phyloP scores from a whole-genome alignment of 2,113 vertebrate species.

The Girardinichthys multiradiatus region DNA sequence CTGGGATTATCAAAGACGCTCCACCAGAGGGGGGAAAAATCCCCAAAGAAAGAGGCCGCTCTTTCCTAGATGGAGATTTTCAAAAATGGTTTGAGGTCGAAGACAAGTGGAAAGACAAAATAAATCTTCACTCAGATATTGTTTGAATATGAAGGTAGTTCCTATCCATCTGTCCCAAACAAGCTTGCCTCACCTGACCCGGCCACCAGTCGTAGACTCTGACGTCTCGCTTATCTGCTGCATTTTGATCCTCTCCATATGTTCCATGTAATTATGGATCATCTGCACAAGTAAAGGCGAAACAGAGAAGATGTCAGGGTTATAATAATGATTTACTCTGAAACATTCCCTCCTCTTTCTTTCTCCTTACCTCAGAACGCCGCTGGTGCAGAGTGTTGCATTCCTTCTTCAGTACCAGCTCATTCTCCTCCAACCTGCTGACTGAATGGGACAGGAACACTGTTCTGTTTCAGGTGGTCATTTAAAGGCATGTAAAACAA shows the following conservation, averaged over 20 bases:
- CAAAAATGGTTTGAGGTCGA: background rate
- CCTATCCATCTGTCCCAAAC: background rate
- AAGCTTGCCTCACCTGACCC: conserved; percentile 71
- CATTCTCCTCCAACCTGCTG: conserved; percentile 93
- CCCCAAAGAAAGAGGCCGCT: conserved; percentile 94
- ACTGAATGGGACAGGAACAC: conserved; percentile 76
- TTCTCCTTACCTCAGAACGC: conserved; percentile 89
- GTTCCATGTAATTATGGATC: conserved; percentile 98
- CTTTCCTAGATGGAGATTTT: conserved; percentile 81
- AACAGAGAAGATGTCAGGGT: background rate
- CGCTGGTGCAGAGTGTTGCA: conserved; percentile 95
- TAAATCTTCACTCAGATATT: background rate
- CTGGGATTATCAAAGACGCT: conserved; percentile 81
- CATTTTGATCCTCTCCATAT: conserved; percentile 94
- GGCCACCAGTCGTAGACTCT: conserved; percentile 54
- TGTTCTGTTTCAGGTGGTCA: background rate
- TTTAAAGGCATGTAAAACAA: background rate
- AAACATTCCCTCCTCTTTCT: background rate
- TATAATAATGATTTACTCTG: background rate
- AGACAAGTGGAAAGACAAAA: background rate
- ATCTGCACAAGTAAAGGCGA: conserved; percentile 80
- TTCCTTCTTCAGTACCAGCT: conserved; percentile 96
- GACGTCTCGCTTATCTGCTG: conserved; percentile 85
- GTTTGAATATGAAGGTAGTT: background rate
- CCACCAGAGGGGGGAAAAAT: conserved; percentile 87